Conservation (phyloP, 37 sponge, comb jelly and placozoan genomes). For the Hexactinellida sp. region DNA sequence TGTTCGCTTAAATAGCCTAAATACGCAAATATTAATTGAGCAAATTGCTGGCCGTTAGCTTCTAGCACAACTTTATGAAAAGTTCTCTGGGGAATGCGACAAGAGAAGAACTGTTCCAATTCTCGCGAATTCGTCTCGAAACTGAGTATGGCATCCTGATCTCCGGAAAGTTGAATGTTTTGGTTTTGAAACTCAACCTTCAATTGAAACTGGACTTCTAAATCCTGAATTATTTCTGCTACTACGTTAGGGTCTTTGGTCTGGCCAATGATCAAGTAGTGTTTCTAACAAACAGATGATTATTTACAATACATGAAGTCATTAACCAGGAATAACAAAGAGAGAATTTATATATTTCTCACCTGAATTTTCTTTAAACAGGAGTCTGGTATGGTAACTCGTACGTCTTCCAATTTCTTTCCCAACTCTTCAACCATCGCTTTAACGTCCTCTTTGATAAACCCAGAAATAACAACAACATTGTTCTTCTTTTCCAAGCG, state of each 20-base stretch:
- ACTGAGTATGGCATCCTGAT: not conserved
- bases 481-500: not conserved
- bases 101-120: not conserved
- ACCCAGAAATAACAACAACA: not conserved
- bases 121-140: not conserved
- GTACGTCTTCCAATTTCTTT: not conserved
- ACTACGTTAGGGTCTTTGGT: not conserved
- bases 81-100: not conserved
- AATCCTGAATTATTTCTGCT: not conserved
- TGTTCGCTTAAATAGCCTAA: not conserved
- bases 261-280: not conserved
- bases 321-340: not conserved
- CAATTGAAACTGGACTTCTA: not conserved
- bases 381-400: not conserved
- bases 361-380: not conserved
- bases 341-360: not conserved
- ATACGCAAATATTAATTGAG: not conserved
- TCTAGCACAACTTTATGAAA: conserved; percentile 4
- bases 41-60: not conserved
- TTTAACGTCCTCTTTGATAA: not conserved
- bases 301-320: not conserved
- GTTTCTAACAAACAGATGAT: not conserved
- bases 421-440: not conserved
- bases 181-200: not conserved
- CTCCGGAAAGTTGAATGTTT: not conserved